Evolutionary conservation across 2,888 invertebrate genomes (phyloP), one percentile per base, ranked within the genome.

Genomic region (Dusona sp.): DNA sequence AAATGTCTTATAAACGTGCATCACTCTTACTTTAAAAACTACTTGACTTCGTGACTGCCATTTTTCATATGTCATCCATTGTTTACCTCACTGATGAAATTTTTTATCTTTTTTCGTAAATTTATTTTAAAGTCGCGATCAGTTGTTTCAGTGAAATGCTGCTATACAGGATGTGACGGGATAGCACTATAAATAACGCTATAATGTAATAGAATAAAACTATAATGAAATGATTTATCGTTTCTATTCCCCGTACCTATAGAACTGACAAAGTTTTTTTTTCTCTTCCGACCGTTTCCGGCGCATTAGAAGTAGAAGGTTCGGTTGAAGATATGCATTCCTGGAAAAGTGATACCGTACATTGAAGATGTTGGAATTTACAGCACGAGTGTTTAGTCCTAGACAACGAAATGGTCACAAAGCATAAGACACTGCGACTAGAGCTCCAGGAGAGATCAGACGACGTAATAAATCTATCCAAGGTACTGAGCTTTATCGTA

Each of bases 171-270:
- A 87, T 89, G 90, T 89, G 87, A 90, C 88, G 88, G 87, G 84
- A 88, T 82, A 80, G 84, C 87, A 89, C 91, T 88, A 88, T 89
- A 91, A 90, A 91, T 92, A 91, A 91, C 91, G 91, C 7, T 48
- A 19, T 19, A 48, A 48, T 19, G 48, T 6, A 90, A 91, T 89
- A 89, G 88, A 82, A 88, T 89, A 84, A 90, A 86, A 86, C 83
- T 88, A 89, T 90, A 90, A 90, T 90, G 89, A 90, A 90, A 91
- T 91, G 90, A 92, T 92, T 91, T 91, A 91, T 91, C 88, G 86
- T 88, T 86, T 85, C 86, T 89, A 89, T 88, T 88, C 70, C 81
- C 70, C 81, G 74, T 77, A 73, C 57, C 73, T 82, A 84, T 82
- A 82, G 45, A 86, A 84, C 89, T 89, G 90, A 91, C 90, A 92